Percentiles rank a stretch among this genome's conserved stretches.
Evolutionary conservation across 2,797 vertebrate genomes (phyloP).

Genomic region (Trachurus trachurus): DNA sequence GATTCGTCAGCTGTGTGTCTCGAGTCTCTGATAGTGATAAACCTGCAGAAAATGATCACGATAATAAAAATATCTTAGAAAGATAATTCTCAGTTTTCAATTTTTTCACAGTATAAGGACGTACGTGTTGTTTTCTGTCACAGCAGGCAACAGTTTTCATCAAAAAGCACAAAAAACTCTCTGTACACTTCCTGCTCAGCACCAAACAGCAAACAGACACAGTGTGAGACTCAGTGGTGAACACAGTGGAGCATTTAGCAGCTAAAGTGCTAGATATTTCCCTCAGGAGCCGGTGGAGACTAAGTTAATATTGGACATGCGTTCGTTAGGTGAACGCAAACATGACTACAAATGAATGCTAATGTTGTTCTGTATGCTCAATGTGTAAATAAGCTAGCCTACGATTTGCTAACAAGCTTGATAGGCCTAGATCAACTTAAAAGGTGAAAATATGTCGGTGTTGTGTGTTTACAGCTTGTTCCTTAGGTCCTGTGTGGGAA

Average conservation of each 20-base stretch:
- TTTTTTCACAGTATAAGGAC: too few relatives aligned
- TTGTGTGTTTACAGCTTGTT: neutral
- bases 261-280: neutral
- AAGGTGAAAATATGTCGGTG: neutral
- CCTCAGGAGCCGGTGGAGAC: neutral
- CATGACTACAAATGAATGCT: too few relatives aligned
- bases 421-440: neutral
- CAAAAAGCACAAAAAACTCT: neutral
- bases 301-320: neutral
- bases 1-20: neutral
- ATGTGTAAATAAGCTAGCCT: neutral
- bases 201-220: neutral
- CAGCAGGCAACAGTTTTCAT: neutral
- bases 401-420: neutral
- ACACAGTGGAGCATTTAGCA: neutral
- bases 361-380: neutral
- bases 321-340: neutral
- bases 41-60: neutral
- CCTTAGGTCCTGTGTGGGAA: neutral
- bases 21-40: neutral
- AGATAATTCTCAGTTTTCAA: neutral
- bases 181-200: neutral
- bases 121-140: neutral
- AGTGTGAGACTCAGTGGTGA: neutral
- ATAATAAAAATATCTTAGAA: neutral